Evolutionary conservation across 2,888 invertebrate species (phyloP), one percentile per base, ranked within the genome.

Genomic region (Caenorhabditis zanzibari): DNA sequence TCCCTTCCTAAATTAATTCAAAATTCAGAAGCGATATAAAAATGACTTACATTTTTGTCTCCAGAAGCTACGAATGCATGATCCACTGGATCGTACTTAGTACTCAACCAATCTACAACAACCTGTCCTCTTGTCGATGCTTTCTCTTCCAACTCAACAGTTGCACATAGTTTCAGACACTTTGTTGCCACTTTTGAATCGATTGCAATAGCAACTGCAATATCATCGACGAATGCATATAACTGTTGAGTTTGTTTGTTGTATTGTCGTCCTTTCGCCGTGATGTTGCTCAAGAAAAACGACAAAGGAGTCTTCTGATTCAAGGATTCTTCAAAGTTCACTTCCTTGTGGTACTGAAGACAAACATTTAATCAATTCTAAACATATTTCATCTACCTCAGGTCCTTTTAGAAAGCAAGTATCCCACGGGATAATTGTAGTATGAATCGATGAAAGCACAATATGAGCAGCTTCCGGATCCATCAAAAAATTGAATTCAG

Each of bases 381-480:
- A 44, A 66, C 0, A 32, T 14, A 9, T 35, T 38, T 22, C 19
- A 35, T 63, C 32, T 47, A 87, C 87, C 71, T 88, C 81, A n/a
- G 83, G 85, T 69, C 85, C 86, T 47, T 87, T 87, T 22, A 89
- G 58, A 58, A 88, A 85, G 56, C 89, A 90, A 10, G 88, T 85
- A 74, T 96, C 96, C 95, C 95, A 96, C 0, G 95, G 95, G 7
- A 95, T 91, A 28, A 96, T 93, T 14, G 95, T 95, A 68, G 92
- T 92, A 54, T 92, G 92, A 44, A 94, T 93, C 87, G 94, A 94
- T 32, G 94, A 93, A n/a, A 96, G 93, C n/a, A 95, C 95, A 63
- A 95, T 94, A 88, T 95, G 93, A 0, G 95, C 96, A 2, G 96
- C 95, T 93, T 96, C 96, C 0, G 96, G 95, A 93, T 96, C 96